phyloP scores from a whole-genome alignment of 2,888 invertebrate genomes.

The Callinectes sapidus region DNA sequence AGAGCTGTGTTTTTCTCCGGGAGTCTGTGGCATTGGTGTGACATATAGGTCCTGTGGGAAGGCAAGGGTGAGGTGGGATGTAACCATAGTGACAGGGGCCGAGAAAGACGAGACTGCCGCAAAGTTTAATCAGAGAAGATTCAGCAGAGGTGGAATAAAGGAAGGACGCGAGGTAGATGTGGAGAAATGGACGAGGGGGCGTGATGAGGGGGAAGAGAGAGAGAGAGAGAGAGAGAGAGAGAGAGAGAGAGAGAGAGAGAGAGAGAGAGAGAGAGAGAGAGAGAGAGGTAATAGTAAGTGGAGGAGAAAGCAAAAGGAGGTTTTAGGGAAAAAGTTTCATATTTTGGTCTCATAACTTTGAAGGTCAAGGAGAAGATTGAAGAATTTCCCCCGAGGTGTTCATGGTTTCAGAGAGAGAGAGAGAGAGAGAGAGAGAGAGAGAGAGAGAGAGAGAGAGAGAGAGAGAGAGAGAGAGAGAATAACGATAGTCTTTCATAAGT shows the following conservation, averaged over 20 bases:
- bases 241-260: conserved; percentile 1
- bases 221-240: neutral
- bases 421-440: conserved; percentile 1
- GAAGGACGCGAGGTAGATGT: neutral
- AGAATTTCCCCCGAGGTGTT: neutral
- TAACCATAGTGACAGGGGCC: conserved; percentile 1
- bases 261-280: neutral
- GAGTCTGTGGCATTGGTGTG: neutral
- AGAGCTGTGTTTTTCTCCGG: neutral
- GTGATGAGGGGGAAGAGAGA: neutral
- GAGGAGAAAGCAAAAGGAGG: neutral
- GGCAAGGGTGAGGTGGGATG: neutral
- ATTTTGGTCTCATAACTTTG: neutral
- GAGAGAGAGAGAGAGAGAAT: too few relatives aligned
- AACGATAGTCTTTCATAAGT: neutral
- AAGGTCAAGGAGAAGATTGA: neutral
- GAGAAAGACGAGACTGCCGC: neutral
- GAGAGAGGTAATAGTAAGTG: neutral
- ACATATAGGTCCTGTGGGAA: neutral
- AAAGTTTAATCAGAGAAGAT: neutral
- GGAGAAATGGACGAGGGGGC: neutral
- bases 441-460: neutral
- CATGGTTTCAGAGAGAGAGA: neutral
- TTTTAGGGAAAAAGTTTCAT: neutral
- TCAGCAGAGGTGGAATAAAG: neutral